Evolutionary conservation across 1,140 invertebrate species (phyloP).

Genomic region (Nixonia krombeini): DNA sequence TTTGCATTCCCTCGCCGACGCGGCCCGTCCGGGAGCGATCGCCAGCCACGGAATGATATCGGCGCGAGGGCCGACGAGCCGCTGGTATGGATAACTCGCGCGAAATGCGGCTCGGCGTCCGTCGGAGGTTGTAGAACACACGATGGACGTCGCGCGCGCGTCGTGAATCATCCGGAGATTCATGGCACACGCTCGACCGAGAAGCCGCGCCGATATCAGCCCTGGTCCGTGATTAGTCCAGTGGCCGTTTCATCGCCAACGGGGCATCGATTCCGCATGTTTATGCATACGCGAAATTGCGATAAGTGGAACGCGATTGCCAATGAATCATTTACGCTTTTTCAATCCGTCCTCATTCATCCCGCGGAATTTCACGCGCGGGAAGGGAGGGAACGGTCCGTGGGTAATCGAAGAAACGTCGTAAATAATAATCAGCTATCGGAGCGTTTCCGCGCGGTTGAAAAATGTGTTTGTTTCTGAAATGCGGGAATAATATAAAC

Average conservation of each 20-base stretch:
- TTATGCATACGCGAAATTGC: no score
- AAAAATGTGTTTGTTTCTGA: no score
- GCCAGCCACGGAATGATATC: slow-evolving; percentile 27
- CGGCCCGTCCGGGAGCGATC: neutral
- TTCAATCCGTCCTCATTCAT: no score
- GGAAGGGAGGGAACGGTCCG: no score
- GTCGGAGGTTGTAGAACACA: slow-evolving; percentile 19
- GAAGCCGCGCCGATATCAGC: neutral
- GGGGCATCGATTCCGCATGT: slow-evolving; percentile 6
- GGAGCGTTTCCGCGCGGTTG: no score
- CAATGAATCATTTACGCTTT: no score
- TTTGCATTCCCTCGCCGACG: slow-evolving; percentile 36
- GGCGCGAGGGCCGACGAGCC: slow-evolving; percentile 26
- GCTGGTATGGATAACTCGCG: slow-evolving; percentile 35
- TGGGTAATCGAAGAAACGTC: no score
- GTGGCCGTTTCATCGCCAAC: slow-evolving; percentile 13
- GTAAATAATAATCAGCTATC: no score
- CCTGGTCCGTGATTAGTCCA: slow-evolving; percentile 13
- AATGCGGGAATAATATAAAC: no score
- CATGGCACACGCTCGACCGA: slow-evolving; percentile 19
- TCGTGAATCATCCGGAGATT: slow-evolving; percentile 24
- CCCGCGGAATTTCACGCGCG: no score
- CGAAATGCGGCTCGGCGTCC: slow-evolving; percentile 19
- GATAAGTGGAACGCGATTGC: no score
- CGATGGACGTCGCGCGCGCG: neutral